A percentile compares a stretch with the other conserved stretches of the same genome.
Evolutionary conservation across 1,140 invertebrate species (phyloP).

Genomic region (Tetranychus urticae): DNA sequence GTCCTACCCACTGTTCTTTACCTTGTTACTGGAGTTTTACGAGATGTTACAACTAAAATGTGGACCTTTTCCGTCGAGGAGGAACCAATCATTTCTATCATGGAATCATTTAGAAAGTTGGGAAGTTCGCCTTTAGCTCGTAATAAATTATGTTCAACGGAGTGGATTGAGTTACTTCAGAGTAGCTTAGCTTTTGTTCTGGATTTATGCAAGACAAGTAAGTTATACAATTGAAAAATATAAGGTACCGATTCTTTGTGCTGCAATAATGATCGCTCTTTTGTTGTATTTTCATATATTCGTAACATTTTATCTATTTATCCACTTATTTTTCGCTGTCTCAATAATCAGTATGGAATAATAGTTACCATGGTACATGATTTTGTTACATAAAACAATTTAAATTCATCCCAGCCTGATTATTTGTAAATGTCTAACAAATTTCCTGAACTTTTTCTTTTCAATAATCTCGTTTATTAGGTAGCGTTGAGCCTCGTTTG

Average conservation of each 20-base stretch:
- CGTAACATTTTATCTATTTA: too few relatives aligned
- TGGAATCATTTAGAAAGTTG: constrained; percentile 34
- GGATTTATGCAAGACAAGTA: constrained; percentile 56
- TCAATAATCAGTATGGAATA: not conserved
- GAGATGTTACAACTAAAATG: constrained; percentile 28
- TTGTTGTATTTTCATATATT: too few relatives aligned
- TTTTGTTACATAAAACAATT: not conserved
- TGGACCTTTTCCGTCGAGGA: constrained; percentile 16
- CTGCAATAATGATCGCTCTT: too few relatives aligned
- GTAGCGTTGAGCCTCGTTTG: constrained; percentile 44
- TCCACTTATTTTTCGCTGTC: not conserved
- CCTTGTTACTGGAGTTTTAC: constrained; percentile 62
- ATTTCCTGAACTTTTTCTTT: not conserved
- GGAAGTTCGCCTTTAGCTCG: constrained; percentile 36
- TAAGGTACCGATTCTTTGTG: too few relatives aligned
- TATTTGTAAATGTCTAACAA: not conserved
- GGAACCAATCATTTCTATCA: constrained; percentile 2
- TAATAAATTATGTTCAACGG: constrained; percentile 30
- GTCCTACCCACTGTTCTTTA: constrained; percentile 79
- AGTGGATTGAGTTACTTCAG: constrained; percentile 55
- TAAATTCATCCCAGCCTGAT: not conserved
- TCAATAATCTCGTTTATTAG: constrained; percentile 17
- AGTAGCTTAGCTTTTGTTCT: constrained; percentile 65
- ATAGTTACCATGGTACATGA: too few relatives aligned
- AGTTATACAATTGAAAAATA: constrained; percentile 1